Base-by-base conservation (phyloP, 2,888 invertebrate genomes). In the Caenorhabditis afra region DNA sequence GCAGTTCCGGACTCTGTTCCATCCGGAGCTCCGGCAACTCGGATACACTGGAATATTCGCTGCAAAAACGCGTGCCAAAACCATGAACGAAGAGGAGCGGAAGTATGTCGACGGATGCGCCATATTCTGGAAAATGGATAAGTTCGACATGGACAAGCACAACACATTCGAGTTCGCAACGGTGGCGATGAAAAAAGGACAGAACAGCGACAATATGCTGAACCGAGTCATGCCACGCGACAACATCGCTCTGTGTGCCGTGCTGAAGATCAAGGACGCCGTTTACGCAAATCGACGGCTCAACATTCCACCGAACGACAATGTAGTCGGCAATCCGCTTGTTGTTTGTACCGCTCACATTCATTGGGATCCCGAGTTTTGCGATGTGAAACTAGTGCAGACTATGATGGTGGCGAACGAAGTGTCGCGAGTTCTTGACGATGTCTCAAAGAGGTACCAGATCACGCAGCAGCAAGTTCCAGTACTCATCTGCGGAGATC, bases 351-450 rank as follows among this genome's bases (percentile, higher is more conserved):
- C 97, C 37, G 97, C 98, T 41, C 99, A 99, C 92, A 96, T 99
- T 88, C 98, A 99, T 91, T 99, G 99, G 99, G 98, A 99, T 93
- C 99, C 99, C 0, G 97, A 99, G 92, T 98, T 94, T 92, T 97
- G 97, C 91, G 99, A 99, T 92, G 99, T 99, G 57, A 99, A 99
- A 92, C 93, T 99, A 55, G 97, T 99, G 84, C 99, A 99, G 92
- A 96, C 97, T 41, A 97, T 98, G 95, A 97, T 99, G 97, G 92
- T 99, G 86, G 95, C 96, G 92, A 95, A 96, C 91, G 97, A 98
- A 91, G 92, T 99, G 87, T 94, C 95, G 90, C 93, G 93, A 80
- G 95, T 96, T 81, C 92, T 95, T 82, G 95, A 96, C 90, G 95
- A 95, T 22, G 83, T 83, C 1, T 94, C 94, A 82, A 94, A 94